Evolutionary conservation across 1,140 invertebrate genomes (phyloP), one percentile per base, ranked within the genome.

Genomic region (Eueides isabella): DNA sequence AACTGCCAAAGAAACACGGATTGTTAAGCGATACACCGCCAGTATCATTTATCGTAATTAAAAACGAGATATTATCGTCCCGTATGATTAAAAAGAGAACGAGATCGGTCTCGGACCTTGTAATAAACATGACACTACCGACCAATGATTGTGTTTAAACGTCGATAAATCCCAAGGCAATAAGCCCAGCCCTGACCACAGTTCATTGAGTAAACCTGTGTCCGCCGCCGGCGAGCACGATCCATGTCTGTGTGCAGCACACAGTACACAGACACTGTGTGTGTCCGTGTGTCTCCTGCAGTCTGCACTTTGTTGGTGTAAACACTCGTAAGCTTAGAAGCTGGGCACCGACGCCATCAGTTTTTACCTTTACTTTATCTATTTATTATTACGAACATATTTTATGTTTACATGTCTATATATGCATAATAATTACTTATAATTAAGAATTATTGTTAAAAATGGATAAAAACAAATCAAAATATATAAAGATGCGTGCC

Each of bases 141-240:
- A 70, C 55, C 72, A 67, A 71, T 71, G 72, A 75, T 75, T 80
- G 73, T 74, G 72, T 75, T 75, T 65, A 75, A 78, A 70, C 71
- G 72, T 79, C 76, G 76, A 81, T 82, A 83, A 80, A 78, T 77
- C 67, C 74, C 48, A 64, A 75, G 82, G 72, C 74, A 74, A 78
- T 83, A 76, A 72, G 64, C 68, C 76, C 85, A 83, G 80, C 84
- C 75, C 85, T 86, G 76, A 65, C 70, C 73, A 78, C 82, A 82
- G 83, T 89, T 89, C 86, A 91, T 89, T 91, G 87, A 89, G 87
- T 85, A 91, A 90, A 91, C 81, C 82, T 84, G 86, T 84, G 85
- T 84, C 74, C 64, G 69, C 64, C 81, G 71, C 72, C 71, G 80
- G 81, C 80, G 77, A 82, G 83, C 83, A 84, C 61, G 72, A 69